Evolutionary conservation across 2,888 invertebrate genomes (phyloP).

Genomic region (Andricus quercusramuli): DNA sequence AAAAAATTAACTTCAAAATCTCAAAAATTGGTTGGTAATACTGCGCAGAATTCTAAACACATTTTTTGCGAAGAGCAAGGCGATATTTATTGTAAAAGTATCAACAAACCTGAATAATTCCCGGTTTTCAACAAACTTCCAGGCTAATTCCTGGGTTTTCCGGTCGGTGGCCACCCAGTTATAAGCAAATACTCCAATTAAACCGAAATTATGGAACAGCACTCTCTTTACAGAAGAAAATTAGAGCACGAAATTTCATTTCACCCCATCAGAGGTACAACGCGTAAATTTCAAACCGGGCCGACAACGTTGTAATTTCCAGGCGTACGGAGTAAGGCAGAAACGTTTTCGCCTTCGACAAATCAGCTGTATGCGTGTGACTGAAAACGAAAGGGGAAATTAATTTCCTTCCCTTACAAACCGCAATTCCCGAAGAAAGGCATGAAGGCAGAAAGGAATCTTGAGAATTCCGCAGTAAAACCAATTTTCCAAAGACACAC

Average conservation of each 20-base stretch:
- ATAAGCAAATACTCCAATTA: background rate
- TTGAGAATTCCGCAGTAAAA: conserved; percentile 15
- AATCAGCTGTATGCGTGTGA: background rate
- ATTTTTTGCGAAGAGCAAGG: too few species aligned
- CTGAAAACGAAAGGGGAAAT: conserved; percentile 25
- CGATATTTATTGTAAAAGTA: too few species aligned
- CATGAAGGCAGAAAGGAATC: conserved; percentile 16
- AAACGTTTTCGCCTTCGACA: conserved; percentile 23
- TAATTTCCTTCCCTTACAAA: conserved; percentile 33
- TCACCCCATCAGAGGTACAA: background rate
- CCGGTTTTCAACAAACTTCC: too few species aligned
- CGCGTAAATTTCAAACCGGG: background rate
- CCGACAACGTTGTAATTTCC: conserved; percentile 17
- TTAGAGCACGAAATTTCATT: conserved; percentile 3
- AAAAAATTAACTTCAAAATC: too few species aligned
- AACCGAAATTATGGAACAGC: background rate
- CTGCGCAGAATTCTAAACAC: too few species aligned
- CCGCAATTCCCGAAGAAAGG: conserved; percentile 21
- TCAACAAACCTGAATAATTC: too few species aligned
- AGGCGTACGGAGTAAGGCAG: background rate
- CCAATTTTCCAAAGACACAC: conserved; percentile 12
- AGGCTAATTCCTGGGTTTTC: too few species aligned
- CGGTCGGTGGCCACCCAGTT: too few species aligned
- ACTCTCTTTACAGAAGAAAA: background rate
- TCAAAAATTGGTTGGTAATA: too few species aligned